Evolutionary conservation across 2,888 invertebrate genomes (phyloP).

Genomic region (Cordilura impudica): DNA sequence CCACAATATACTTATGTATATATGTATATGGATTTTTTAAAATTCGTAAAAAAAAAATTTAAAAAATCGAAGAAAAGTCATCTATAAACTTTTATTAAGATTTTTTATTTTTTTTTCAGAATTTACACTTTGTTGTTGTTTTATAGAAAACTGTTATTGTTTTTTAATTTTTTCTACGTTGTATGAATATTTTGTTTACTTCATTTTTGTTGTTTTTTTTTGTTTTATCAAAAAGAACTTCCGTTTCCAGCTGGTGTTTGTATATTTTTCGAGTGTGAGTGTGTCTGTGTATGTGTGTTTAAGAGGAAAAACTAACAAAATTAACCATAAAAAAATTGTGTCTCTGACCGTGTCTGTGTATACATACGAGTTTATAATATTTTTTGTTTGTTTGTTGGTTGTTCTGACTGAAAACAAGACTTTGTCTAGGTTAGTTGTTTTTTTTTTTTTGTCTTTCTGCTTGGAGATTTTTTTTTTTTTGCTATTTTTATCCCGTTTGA

Average conservation of each 20-base stretch:
- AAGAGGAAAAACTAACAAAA: neutral
- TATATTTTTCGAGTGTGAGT: neutral
- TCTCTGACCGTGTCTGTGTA: neutral
- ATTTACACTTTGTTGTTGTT: neutral
- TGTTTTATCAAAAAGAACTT: neutral
- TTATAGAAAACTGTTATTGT: neutral
- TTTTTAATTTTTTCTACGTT: neutral
- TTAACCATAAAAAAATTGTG: conserved; percentile 2
- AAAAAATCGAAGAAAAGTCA: conserved; percentile 5
- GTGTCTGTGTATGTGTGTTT: neutral
- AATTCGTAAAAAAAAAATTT: neutral
- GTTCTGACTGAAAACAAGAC: no score
- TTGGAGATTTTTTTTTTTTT: no score
- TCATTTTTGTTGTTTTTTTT: no score
- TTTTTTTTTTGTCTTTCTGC: no score
- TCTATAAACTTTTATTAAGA: neutral
- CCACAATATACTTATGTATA: neutral
- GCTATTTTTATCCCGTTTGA: no score
- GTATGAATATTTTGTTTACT: no score
- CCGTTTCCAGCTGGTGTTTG: neutral
- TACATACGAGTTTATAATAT: neutral
- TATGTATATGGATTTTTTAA: conserved; percentile 6
- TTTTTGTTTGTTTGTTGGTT: neutral
- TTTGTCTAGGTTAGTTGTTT: conserved; percentile 10
- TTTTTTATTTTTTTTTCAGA: neutral